Conservation (phyloP, 2,113 vertebrate species). For the Ammodytes dubius region DNA sequence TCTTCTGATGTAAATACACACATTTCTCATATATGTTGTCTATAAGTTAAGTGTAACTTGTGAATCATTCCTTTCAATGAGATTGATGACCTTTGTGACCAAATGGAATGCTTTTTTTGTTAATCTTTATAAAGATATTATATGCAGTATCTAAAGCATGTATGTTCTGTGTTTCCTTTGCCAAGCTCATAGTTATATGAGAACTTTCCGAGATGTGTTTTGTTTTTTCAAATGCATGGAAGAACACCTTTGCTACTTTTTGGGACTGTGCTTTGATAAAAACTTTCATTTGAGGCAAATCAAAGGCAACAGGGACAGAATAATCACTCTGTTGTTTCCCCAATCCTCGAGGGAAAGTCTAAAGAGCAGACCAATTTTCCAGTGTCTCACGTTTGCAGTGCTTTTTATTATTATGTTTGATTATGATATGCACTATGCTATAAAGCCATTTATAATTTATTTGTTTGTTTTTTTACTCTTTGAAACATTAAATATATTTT, state of each 20-base stretch:
- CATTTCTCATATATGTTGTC: slow-evolving; percentile 54
- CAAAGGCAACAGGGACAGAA: slow-evolving; percentile 3
- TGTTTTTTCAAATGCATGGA: slow-evolving; percentile 61
- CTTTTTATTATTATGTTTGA: slow-evolving; percentile 31
- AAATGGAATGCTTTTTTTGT: slow-evolving; percentile 58
- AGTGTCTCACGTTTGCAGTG: slow-evolving; percentile 23
- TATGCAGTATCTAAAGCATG: slow-evolving; percentile 76
- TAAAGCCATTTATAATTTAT: slow-evolving; percentile 70
- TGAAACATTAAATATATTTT: slow-evolving; percentile 84
- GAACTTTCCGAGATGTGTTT: slow-evolving; percentile 29
- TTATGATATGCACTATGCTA: slow-evolving; percentile 60
- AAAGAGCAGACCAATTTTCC: slow-evolving; percentile 6
- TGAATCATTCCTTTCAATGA: slow-evolving; percentile 43
- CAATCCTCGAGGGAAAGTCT: background rate
- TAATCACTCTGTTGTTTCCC: slow-evolving; percentile 11
- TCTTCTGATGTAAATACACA: slow-evolving; percentile 57
- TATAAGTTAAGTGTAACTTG: slow-evolving; percentile 39
- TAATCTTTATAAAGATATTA: slow-evolving; percentile 43
- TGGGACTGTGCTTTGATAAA: slow-evolving; percentile 29
- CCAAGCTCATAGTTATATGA: slow-evolving; percentile 40
- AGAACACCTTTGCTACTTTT: slow-evolving; percentile 33
- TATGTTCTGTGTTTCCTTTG: slow-evolving; percentile 59
- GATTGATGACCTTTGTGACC: slow-evolving; percentile 40
- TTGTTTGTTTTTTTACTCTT: slow-evolving; percentile 68
- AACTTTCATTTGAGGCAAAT: slow-evolving; percentile 11